Conservation (phyloP, 1,140 invertebrate species). For the Oncopodura yosiiana region DNA sequence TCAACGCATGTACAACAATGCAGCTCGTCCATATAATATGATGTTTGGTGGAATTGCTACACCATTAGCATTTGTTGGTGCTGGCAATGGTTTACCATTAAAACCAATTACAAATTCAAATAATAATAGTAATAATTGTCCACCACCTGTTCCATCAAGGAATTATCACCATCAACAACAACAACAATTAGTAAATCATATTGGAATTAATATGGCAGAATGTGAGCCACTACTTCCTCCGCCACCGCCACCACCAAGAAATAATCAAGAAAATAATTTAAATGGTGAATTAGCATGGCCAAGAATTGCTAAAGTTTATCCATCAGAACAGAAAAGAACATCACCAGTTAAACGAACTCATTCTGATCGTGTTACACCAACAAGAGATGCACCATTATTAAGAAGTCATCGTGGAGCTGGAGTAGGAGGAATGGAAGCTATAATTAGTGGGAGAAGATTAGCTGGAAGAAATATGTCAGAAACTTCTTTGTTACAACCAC, state of each 20-base stretch:
- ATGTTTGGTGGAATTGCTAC: slow-evolving; percentile 59
- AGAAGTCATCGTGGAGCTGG: background rate
- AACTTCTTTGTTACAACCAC: slow-evolving; percentile 19
- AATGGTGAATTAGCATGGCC: slow-evolving; percentile 30
- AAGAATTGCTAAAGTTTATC: slow-evolving; percentile 33
- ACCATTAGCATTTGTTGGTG: slow-evolving; percentile 51
- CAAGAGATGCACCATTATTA: slow-evolving; percentile 23
- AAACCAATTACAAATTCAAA: slow-evolving; percentile 44
- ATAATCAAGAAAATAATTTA: slow-evolving; percentile 1
- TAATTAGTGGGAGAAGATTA: slow-evolving; percentile 9
- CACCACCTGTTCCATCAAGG: slow-evolving; percentile 34
- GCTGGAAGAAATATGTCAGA: slow-evolving; percentile 28
- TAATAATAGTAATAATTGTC: slow-evolving; percentile 33
- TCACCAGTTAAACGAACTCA: slow-evolving; percentile 34
- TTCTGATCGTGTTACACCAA: slow-evolving; percentile 32
- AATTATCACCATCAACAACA: slow-evolving; percentile 7
- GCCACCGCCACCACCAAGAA: slow-evolving; percentile 28
- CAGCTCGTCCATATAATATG: slow-evolving; percentile 37
- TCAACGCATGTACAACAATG: slow-evolving; percentile 2
- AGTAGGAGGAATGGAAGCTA: background rate
- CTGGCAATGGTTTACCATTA: too few species aligned
- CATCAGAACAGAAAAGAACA: slow-evolving; percentile 31
- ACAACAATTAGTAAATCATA: background rate
- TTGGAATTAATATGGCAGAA: slow-evolving; percentile 39
- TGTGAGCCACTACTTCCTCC: slow-evolving; percentile 55